phyloP scores from a whole-genome alignment of 2,888 invertebrate genomes.

The Eristalinus sepulchralis region DNA sequence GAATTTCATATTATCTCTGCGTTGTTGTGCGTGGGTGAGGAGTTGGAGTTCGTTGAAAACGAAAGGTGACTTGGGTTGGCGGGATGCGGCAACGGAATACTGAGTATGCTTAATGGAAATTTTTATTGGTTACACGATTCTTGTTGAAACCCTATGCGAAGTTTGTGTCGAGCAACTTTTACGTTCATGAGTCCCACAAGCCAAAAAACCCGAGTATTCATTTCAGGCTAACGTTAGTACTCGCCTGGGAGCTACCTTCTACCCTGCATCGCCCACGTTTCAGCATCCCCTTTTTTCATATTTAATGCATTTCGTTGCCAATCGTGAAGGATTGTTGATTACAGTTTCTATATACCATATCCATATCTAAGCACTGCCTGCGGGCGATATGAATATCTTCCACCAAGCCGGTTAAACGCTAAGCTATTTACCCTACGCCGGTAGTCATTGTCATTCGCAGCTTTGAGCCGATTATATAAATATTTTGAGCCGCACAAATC shows the following conservation, averaged over 20 bases:
- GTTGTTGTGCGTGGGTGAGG: background rate
- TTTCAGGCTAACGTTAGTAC: background rate
- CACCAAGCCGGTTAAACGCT: too few relatives aligned
- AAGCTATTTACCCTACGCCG: too few relatives aligned
- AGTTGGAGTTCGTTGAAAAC: background rate
- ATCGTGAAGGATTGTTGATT: too few relatives aligned
- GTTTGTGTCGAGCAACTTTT: background rate
- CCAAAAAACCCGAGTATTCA: background rate
- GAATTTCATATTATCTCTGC: slow-evolving; percentile 32
- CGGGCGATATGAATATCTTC: too few relatives aligned
- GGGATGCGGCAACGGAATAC: background rate
- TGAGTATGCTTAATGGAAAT: background rate
- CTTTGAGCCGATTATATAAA: too few relatives aligned
- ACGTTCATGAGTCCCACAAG: background rate
- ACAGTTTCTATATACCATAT: too few relatives aligned
- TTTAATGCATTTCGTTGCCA: too few relatives aligned
- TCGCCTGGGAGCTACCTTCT: background rate
- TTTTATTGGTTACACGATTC: background rate
- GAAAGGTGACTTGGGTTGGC: background rate
- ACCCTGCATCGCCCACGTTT: too few relatives aligned
- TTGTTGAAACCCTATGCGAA: background rate
- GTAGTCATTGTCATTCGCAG: too few relatives aligned
- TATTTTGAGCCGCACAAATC: background rate
- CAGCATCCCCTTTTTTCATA: too few relatives aligned
- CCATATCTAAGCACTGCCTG: too few relatives aligned